Percentiles rank a stretch among this genome's conserved stretches.
Evolutionary conservation across 2,888 invertebrate genomes (phyloP).

Genomic region (Nymphalis polychloros): DNA sequence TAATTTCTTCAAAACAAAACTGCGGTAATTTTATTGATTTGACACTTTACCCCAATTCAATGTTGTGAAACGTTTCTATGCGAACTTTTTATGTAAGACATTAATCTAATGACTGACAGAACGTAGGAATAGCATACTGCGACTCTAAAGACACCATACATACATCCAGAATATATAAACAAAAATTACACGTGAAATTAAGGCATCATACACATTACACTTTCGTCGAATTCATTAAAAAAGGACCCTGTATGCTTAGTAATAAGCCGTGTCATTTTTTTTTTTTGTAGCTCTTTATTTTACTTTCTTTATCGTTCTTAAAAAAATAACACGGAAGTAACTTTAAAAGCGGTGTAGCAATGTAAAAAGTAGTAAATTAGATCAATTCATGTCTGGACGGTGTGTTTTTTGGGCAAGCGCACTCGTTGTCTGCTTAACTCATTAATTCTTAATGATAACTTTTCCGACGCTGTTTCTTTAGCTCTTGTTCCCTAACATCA

Average conservation of each 20-base stretch:
- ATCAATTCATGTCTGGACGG: slow-evolving; percentile 7
- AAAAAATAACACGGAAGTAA: too few species aligned
- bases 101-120: slow-evolving; percentile 30
- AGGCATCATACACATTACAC: neutral
- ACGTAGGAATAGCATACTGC: slow-evolving; percentile 22
- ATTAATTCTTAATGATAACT: slow-evolving; percentile 34
- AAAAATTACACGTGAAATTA: neutral
- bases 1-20: slow-evolving; percentile 71
- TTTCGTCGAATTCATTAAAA: neutral
- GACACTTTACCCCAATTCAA: slow-evolving; percentile 64
- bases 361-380: slow-evolving; percentile 6
- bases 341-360: neutral
- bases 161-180: neutral
- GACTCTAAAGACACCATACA: slow-evolving; percentile 1
- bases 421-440: slow-evolving; percentile 28
- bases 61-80: slow-evolving; percentile 63
- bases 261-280: neutral
- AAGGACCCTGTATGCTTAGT: neutral
- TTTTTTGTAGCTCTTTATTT: too few species aligned
- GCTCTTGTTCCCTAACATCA: slow-evolving; percentile 27
- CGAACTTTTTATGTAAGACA: slow-evolving; percentile 50
- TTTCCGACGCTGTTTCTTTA: slow-evolving; percentile 31
- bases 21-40: slow-evolving; percentile 83
- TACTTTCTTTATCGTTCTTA: too few species aligned
- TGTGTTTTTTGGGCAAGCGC: slow-evolving; percentile 18